Percentiles rank a stretch among this genome's conserved stretches.
Conservation (phyloP, 2,113 vertebrate genomes). For the Tretioscincus oriximinensis region DNA sequence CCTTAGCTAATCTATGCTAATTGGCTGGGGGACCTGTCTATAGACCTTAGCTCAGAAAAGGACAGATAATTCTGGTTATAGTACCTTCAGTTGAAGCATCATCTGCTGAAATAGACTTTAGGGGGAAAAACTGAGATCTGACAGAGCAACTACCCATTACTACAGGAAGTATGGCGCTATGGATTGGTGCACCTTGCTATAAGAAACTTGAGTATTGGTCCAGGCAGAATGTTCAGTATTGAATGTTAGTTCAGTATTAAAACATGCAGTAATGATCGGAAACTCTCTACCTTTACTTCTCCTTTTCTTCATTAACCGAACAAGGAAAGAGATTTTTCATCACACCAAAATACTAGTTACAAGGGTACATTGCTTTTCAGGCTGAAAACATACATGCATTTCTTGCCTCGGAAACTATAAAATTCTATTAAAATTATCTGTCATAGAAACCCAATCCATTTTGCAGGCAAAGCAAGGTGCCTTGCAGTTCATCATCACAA, state of each 20-base stretch:
- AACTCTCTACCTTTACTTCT: not conserved
- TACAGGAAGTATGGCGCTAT: not conserved
- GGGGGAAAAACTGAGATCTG: not conserved
- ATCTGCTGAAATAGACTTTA: not conserved
- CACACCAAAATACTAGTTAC: constrained; percentile 24
- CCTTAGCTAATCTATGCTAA: too few relatives aligned
- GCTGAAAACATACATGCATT: constrained; percentile 25
- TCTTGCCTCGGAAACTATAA: constrained; percentile 41
- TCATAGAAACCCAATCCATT: constrained; percentile 36
- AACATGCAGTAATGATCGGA: not conserved
- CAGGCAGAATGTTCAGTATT: not conserved
- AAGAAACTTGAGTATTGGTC: not conserved
- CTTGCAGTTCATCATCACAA: constrained; percentile 44
- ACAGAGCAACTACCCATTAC: not conserved
- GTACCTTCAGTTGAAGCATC: not conserved
- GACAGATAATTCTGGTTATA: not conserved
- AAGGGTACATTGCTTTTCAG: constrained; percentile 53
- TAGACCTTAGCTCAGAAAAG: not conserved
- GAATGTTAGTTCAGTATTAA: not conserved
- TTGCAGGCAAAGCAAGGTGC: constrained; percentile 29
- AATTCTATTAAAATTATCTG: constrained; percentile 37
- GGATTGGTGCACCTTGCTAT: not conserved
- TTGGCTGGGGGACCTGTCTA: not conserved
- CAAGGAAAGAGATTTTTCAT: not conserved
- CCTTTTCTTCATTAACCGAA: not conserved